These are phyloP conservation scores for Bellardia pandia DNA, from an alignment of 2,888 invertebrate genomes.

Conservation along the genomic window DNA sequence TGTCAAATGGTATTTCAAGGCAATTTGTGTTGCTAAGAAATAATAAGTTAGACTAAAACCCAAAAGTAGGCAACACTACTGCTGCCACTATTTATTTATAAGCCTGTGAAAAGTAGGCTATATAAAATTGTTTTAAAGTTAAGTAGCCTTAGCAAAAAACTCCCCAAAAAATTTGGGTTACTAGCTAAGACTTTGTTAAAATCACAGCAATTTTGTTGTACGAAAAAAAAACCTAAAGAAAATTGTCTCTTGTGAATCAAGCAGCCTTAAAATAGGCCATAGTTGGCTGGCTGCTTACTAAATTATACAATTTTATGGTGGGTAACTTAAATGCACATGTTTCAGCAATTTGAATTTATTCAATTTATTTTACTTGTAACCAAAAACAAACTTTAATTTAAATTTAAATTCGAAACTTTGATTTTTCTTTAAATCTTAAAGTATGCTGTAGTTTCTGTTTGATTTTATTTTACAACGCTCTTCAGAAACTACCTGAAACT, in stretches of 20 bases:
- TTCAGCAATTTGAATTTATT: background rate
- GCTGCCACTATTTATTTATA: conserved; percentile 21
- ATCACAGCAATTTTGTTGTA: background rate
- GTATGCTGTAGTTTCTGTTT: conserved; percentile 1
- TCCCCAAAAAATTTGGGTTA: background rate
- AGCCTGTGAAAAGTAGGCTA: conserved; percentile 64
- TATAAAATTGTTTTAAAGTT: conserved; percentile 47
- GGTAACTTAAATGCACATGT: conserved; percentile 39
- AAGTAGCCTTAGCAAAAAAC: conserved; percentile 27
- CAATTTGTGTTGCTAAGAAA: conserved; percentile 55
- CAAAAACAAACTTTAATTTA: background rate
- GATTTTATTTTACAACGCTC: background rate
- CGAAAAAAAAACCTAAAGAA: background rate
- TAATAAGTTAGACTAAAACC: background rate
- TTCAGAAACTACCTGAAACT: background rate
- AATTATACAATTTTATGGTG: conserved; percentile 40
- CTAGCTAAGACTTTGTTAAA: background rate
- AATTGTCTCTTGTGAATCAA: conserved; percentile 8
- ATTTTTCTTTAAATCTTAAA: background rate
- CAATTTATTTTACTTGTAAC: background rate
- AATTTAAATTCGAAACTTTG: background rate
- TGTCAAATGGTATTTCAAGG: conserved; percentile 67
- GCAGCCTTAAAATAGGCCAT: conserved; percentile 35
- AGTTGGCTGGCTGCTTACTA: conserved; percentile 18
- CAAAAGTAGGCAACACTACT: conserved; percentile 11